phyloP scores from a whole-genome alignment of 2,113 vertebrate genomes.

The Oreochromis tanganicae region DNA sequence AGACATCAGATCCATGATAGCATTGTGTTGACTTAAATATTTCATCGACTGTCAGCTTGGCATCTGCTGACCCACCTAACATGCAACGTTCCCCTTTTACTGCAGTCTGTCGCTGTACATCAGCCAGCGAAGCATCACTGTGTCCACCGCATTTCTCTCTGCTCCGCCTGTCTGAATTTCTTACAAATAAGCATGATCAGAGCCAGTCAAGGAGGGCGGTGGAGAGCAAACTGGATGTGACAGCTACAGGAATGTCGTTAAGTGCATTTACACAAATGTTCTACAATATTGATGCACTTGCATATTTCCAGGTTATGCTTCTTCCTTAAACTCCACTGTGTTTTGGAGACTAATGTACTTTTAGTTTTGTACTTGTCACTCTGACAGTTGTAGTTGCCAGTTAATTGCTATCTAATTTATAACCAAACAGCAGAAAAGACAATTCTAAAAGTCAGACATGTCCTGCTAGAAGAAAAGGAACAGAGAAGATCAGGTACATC shows the following conservation, averaged over 20 bases:
- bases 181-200: constrained; percentile 60
- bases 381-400: background rate
- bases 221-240: background rate
- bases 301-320: background rate
- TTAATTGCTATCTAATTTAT: background rate
- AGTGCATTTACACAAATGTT: background rate
- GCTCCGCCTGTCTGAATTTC: constrained; percentile 52
- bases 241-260: background rate
- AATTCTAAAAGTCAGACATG: background rate
- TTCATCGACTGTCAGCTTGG: constrained; percentile 79
- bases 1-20: constrained; percentile 74
- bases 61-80: constrained; percentile 77
- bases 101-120: constrained; percentile 69
- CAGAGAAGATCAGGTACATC: background rate
- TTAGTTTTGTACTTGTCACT: background rate
- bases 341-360: background rate
- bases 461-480: background rate
- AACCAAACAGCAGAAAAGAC: background rate
- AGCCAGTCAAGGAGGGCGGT: constrained; percentile 23
- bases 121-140: constrained; percentile 67
- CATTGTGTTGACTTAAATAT: constrained; percentile 79
- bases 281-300: background rate
- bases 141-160: background rate
- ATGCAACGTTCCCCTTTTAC: constrained; percentile 68
- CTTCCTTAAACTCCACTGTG: background rate